Conservation (phyloP, 2,113 vertebrate species). For the Oriolus oriolus region DNA sequence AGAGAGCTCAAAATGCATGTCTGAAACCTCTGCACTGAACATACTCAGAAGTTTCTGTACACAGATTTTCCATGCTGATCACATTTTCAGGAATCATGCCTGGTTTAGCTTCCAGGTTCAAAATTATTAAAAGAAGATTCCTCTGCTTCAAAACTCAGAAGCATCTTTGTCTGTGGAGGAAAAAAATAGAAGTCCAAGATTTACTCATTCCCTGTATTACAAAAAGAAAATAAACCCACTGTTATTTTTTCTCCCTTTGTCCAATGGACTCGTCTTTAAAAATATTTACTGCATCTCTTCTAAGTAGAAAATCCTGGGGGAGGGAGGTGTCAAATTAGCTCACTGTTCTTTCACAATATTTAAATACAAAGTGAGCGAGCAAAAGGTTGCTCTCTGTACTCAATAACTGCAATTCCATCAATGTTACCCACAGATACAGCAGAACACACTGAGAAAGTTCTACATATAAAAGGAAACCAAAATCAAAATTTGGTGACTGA, state of each 20-base stretch:
- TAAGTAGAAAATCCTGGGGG: background rate
- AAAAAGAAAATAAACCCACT: background rate
- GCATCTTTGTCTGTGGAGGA: accelerated
- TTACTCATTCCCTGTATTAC: background rate
- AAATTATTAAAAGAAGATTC: background rate
- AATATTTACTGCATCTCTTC: background rate
- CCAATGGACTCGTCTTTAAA: background rate
- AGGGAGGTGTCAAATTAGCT: background rate
- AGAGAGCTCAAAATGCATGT: background rate
- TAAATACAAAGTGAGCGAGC: background rate
- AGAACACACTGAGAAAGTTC: background rate
- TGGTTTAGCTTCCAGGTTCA: background rate
- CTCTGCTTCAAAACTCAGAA: background rate
- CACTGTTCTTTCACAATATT: background rate
- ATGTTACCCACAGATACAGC: background rate
- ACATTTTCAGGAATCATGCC: background rate
- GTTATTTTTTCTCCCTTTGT: background rate
- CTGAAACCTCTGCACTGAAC: background rate
- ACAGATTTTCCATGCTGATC: background rate
- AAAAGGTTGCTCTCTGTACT: background rate
- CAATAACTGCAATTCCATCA: background rate
- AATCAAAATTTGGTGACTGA: background rate
- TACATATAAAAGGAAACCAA: background rate
- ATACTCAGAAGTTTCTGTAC: background rate
- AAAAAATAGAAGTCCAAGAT: background rate